Evolutionary conservation across 2,797 vertebrate species (phyloP), one percentile per base, ranked within the genome.

Genomic region (Lepilemur septentrionalis): DNA sequence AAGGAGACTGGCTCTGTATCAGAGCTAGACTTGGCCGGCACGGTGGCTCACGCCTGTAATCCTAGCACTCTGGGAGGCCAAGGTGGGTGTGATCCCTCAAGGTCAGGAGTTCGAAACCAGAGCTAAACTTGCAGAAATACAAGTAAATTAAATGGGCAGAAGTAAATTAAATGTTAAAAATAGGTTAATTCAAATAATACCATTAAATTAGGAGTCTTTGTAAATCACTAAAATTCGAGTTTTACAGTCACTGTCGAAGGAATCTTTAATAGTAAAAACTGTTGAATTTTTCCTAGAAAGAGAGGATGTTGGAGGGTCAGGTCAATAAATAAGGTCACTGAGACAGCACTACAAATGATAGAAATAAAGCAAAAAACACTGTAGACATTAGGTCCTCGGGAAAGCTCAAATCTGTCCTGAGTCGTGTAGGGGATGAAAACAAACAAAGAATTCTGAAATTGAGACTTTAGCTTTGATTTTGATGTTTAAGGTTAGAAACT

Each of bases 191-290:
- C 22, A 87, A 73, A 38, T 86, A 76, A 76, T 50, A 73, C 22
- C 32, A 35, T 32, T 70, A 75, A 96, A 52, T 46, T 78, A 81
- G 23, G 1, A 88, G 6, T 63, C 59, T 52, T 85, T 35, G 4
- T 91, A 55, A 46, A 83, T 93, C 72, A 69, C 30, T 67, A 67
- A 84, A 93, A 83, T 87, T 43, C 9, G 50, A 79, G 35, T 61
- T 87, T 93, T 73, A 55, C 1, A 50, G 28, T 87, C 43, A 81
- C 12, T 73, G 7, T 50, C 32, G 81, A 79, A 84, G 95, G 65
- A 93, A 81, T 50, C 43, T 61, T 93, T 63, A 50, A 92, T 70
- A 88, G 38, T 90, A 91, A 93, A 95, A 88, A 23, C 10, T 55
- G 17, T 67, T 85, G 35, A 85, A 43, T 78, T 86, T 93, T 89